Conservation (phyloP, 2,113 vertebrate species). For the Tychaedon coryphoeus region DNA sequence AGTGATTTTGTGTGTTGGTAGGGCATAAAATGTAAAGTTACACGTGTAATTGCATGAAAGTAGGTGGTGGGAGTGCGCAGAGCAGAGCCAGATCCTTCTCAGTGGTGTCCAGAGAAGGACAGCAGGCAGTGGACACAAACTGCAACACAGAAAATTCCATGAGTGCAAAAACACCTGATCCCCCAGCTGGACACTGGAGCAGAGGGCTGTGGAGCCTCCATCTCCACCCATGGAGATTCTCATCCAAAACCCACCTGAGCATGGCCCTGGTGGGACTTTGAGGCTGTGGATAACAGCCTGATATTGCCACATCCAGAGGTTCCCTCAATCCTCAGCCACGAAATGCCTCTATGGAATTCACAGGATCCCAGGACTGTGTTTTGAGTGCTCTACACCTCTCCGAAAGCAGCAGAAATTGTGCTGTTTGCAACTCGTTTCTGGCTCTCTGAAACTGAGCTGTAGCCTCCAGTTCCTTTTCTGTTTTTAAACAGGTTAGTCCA, state of each 20-base stretch:
- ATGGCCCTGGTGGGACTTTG: fast-evolving
- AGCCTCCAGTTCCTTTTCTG: background rate
- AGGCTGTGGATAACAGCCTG: background rate
- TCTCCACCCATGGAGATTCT: background rate
- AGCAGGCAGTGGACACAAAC: background rate
- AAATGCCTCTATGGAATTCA: fast-evolving
- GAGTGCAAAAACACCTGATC: background rate
- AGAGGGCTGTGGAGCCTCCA: background rate
- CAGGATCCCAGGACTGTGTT: background rate
- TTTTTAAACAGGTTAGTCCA: background rate
- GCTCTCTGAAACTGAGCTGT: background rate
- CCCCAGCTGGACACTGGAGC: fast-evolving
- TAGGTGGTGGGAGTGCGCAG: background rate
- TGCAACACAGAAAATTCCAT: background rate
- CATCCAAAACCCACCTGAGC: background rate
- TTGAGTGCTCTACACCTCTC: background rate
- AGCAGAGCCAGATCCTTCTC: background rate
- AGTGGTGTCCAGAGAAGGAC: fast-evolving
- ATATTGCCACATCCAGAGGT: background rate
- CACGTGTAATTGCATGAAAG: background rate
- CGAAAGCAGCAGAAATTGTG: background rate
- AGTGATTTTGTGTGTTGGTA: background rate
- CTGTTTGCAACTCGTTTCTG: fast-evolving
- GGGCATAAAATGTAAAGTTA: background rate
- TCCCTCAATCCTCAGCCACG: fast-evolving